Conservation (phyloP, 1,140 invertebrate species). For the Drosophila orosa region DNA sequence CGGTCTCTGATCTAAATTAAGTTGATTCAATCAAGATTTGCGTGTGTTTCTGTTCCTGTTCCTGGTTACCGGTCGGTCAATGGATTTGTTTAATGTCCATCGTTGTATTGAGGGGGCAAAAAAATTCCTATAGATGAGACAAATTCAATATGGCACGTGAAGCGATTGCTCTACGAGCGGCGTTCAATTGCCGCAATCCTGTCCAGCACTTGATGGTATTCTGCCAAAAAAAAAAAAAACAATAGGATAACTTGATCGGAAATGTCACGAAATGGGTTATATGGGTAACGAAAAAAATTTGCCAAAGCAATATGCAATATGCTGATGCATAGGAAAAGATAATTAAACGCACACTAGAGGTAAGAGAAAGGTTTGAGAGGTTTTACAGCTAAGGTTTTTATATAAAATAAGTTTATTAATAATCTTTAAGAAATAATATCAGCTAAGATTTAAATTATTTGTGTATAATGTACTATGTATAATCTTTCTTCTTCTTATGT, state of each 20-base stretch:
- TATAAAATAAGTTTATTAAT: neutral
- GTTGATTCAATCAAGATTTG: conserved; percentile 82
- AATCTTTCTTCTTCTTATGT: neutral
- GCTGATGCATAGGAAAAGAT: neutral
- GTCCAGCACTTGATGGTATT: conserved; percentile 57
- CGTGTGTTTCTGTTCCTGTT: conserved; percentile 47
- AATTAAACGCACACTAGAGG: neutral
- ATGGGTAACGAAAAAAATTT: neutral
- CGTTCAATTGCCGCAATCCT: conserved; percentile 57
- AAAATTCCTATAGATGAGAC: conserved; percentile 26
- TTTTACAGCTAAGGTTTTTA: neutral
- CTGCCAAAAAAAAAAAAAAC: conserved; percentile 24
- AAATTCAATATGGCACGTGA: conserved; percentile 77
- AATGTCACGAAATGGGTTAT: conserved; percentile 11
- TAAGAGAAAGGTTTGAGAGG: too few species aligned
- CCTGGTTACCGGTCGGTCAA: conserved; percentile 40
- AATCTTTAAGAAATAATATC: neutral
- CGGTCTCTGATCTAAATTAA: conserved; percentile 79
- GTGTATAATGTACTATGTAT: neutral
- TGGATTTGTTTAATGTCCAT: conserved; percentile 75
- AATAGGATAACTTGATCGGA: conserved; percentile 10
- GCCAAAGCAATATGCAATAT: neutral
- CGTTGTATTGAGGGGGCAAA: conserved; percentile 1
- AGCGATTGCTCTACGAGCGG: conserved; percentile 49
- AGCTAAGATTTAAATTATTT: too few species aligned